These are phyloP conservation scores for Listronotus bonariensis DNA, from an alignment of 1,140 invertebrate species.

Conservation along the genomic window DNA sequence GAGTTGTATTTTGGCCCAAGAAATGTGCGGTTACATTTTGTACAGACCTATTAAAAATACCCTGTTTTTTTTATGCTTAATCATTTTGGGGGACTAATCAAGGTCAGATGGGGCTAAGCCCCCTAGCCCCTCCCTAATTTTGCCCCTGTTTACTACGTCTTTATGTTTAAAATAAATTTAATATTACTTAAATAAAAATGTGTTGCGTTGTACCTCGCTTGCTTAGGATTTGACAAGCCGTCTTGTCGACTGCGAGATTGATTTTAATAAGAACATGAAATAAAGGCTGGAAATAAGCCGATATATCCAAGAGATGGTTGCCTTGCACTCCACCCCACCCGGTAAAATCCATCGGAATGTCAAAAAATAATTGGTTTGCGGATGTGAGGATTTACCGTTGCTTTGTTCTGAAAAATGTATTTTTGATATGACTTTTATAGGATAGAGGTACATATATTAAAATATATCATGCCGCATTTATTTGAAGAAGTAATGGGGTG, in stretches of 20 bases:
- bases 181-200: slow-evolving; percentile 9
- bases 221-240: slow-evolving; percentile 33
- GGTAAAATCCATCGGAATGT: slow-evolving; percentile 26
- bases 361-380: slow-evolving; percentile 34
- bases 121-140: too few species aligned
- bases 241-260: slow-evolving; percentile 31
- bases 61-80: too few species aligned
- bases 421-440: slow-evolving; percentile 4
- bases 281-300: slow-evolving; percentile 34
- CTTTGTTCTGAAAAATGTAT: slow-evolving; percentile 10
- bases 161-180: too few species aligned
- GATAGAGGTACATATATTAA: too few species aligned
- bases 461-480: too few species aligned
- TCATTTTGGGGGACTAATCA: too few species aligned
- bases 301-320: slow-evolving; percentile 30
- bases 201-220: background rate
- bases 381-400: slow-evolving; percentile 18
- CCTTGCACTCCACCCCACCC: slow-evolving; percentile 14
- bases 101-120: too few species aligned
- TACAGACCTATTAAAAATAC: too few species aligned
- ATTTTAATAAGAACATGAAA: slow-evolving; percentile 37
- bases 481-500: too few species aligned
- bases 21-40: too few species aligned
- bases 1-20: too few species aligned
- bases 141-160: too few species aligned